Evolutionary conservation across 2,797 vertebrate genomes (phyloP), one percentile per base, ranked within the genome.

Genomic region (Amniataba percoides): DNA sequence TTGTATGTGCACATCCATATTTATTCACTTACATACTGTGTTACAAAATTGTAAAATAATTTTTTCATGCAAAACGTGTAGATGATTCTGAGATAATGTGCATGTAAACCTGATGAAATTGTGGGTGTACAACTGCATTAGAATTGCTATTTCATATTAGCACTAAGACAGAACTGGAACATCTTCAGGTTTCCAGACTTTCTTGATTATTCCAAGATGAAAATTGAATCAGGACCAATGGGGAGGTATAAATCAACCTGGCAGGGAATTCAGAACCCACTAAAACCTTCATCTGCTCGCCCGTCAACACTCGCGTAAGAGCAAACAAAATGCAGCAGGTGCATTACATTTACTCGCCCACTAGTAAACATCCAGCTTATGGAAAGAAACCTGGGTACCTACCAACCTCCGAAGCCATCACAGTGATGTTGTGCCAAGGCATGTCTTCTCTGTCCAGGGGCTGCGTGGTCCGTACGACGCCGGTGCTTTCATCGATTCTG

Each of bases 401-500:
- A 99, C 98, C 98, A 90, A 95, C 95, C 94, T 99, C 98, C 90
- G 97, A 96, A 91, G 97, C 98, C 92, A 95, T 93, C 84, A 98
- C 97, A 65, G 97, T 98, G 90, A 99, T 97, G 92, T 99, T 99
- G 91, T 97, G 96, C 97, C 97, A 98, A 1, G 96, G 92, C 51
- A 89, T 94, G 81, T 97, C 96, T 75, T 99, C 98, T 74, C 98
- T 95, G 94, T 99, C 98, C 90, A 99, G 95, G 73, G 93, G 88
- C 81, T 95, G 96, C 53, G 95, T 95, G 3, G 98, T 99, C 84
- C 95, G 96, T 83, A 99, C 96, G 15, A 96, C 94, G 52, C 98
- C 98, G n/a, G 94, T 97, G 87, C 92, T 95, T 80, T 96, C 91
- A 56, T 99, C 97, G 13, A 99, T 97, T 61, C 95, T 95, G 94